Conservation (phyloP, 2,797 vertebrate species). For the Acanthornis magna region DNA sequence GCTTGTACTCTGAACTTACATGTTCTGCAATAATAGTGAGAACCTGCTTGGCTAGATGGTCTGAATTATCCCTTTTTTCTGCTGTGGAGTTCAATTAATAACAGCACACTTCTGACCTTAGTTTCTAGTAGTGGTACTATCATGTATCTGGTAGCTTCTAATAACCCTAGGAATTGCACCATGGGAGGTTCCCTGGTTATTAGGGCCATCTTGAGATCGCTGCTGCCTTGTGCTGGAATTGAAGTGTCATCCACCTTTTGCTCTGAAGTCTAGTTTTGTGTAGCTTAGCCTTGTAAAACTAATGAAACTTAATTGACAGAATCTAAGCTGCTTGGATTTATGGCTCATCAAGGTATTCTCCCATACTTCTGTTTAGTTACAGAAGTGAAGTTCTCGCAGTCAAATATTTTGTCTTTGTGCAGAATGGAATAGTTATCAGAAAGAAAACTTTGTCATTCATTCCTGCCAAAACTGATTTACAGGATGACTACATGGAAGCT, state of each 20-base stretch:
- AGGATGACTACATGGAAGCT: slow-evolving; percentile 99
- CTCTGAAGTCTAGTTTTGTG: not conserved
- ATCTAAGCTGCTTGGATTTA: not conserved
- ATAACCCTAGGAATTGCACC: not conserved
- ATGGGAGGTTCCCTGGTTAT: not conserved
- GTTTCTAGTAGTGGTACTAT: not conserved
- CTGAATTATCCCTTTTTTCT: not conserved
- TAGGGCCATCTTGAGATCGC: not conserved
- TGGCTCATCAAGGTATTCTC: not conserved
- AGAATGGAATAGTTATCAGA: not conserved
- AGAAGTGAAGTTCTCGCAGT: not conserved
- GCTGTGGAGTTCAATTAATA: not conserved
- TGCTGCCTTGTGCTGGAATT: not conserved
- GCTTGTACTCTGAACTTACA: not conserved
- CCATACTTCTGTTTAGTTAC: not conserved
- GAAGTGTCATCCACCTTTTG: not conserved
- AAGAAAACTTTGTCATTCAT: slow-evolving; percentile 1
- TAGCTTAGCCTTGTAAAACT: not conserved
- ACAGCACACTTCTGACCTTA: not conserved
- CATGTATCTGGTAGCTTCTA: not conserved
- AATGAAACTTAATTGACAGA: not conserved
- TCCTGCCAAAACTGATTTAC: slow-evolving; percentile 58
- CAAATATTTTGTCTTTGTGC: not conserved
- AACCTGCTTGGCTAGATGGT: not conserved
- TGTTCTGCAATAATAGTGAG: accelerated